These are phyloP conservation scores for Gryllus longicercus DNA, from an alignment of 2,888 invertebrate species.

Conservation along the genomic window DNA sequence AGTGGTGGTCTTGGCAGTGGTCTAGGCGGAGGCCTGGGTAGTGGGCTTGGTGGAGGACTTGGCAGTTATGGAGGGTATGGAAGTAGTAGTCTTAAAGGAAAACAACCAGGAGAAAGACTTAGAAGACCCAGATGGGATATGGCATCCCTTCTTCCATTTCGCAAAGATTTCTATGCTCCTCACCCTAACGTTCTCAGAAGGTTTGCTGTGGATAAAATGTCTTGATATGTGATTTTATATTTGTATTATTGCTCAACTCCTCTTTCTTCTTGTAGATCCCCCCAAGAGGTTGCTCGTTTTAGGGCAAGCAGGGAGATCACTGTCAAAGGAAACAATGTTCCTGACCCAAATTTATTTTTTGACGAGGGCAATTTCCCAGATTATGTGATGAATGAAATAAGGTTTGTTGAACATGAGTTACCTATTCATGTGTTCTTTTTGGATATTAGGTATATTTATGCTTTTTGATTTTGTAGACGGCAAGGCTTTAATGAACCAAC, in stretches of 20 bases:
- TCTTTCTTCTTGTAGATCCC: slow-evolving; percentile 26
- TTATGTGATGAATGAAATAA: slow-evolving; percentile 44
- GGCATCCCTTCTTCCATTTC: slow-evolving; percentile 70
- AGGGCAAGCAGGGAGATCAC: slow-evolving; percentile 42
- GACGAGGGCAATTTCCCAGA: slow-evolving; percentile 46
- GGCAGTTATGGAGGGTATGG: slow-evolving; percentile 24
- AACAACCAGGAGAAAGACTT: slow-evolving; percentile 49
- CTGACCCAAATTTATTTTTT: slow-evolving; percentile 45
- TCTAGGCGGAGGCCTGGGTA: slow-evolving; percentile 23
- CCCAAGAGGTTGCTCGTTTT: slow-evolving; percentile 32
- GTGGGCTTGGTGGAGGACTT: slow-evolving; percentile 11
- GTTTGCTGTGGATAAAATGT: slow-evolving; percentile 37
- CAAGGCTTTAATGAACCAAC: slow-evolving; percentile 63
- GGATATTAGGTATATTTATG: neutral
- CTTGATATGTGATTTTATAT: neutral
- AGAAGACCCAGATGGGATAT: slow-evolving; percentile 84
- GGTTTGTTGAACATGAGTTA: slow-evolving; percentile 20
- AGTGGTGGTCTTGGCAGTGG: slow-evolving; percentile 26
- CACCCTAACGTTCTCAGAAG: slow-evolving; percentile 68
- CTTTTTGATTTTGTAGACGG: slow-evolving; percentile 28
- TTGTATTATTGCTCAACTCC: neutral
- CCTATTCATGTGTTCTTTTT: neutral
- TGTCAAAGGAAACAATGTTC: slow-evolving; percentile 46
- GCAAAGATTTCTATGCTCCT: slow-evolving; percentile 88
- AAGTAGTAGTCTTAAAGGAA: slow-evolving; percentile 33